Base-by-base conservation (phyloP, 2,797 vertebrate genomes). In the Xerus rutilus region DNA sequence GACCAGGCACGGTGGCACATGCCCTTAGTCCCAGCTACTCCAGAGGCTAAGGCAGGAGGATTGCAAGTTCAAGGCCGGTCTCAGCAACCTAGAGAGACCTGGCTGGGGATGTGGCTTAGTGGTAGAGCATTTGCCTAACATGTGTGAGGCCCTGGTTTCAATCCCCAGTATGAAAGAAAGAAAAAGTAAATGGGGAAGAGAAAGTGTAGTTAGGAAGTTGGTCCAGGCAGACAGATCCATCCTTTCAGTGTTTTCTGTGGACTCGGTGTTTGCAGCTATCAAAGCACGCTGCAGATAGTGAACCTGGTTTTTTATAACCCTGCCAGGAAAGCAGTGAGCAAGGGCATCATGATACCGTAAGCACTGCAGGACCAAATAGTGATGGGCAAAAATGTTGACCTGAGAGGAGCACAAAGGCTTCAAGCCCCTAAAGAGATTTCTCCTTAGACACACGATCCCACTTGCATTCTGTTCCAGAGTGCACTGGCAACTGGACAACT, bases 211-310 rank as follows among this genome's bases (percentile, higher is more conserved):
- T 18, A 35, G 47, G 47, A n/a, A n/a, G 1, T 30, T 7, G 67
- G 30, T 30, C 39, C 52, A 32, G 43, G 35, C 28, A 23, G 82
- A 35, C 5, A 11, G 59, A 23, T 35, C 28, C 23, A 15, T 82
- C 25, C 72, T 25, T 14, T 13, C 14, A 25, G 11, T 11, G 49
- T 88, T 52, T 64, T 12, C 45, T 62, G 3, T 1, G 52, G 59
- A 9, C 23, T 20, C 10, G 1, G 15, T 35, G 39, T 15, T 72
- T 20, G 32, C 14, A 20, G 0, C 8, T 1, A 5, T 9, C 17
- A 8, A 35, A 47, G 35, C 4, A 0, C 43, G n/a, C 45, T 13
- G 85, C 35, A 70, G n/a, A 39, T 11, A 15, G 30, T 39, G 32
- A 18, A 3, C 14, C 28, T 21, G 35, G 30, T n/a, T 14, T 69